Evolutionary conservation across 1,140 invertebrate genomes (phyloP).

Genomic region (Neelides sp.): DNA sequence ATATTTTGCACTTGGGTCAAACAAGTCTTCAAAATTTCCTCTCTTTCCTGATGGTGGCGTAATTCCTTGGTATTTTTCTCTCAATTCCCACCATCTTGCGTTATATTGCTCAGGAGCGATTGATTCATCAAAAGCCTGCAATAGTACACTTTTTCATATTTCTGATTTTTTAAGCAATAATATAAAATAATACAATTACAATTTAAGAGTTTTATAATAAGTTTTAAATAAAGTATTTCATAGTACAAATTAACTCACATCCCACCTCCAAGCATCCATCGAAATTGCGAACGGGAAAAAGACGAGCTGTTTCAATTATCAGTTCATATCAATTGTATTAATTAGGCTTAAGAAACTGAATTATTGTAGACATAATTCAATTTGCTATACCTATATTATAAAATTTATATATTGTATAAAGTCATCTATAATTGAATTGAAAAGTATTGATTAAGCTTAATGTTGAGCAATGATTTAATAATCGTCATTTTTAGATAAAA

Average conservation of each 20-base stretch:
- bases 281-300: constrained; percentile 40
- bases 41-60: constrained; percentile 34
- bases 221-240: too few species aligned
- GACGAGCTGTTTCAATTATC: constrained; percentile 38
- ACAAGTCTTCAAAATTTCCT: constrained; percentile 20
- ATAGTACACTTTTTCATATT: too few species aligned
- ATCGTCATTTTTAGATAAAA: neutral
- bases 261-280: constrained; percentile 40
- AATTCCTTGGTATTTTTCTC: constrained; percentile 37
- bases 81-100: constrained; percentile 39
- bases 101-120: constrained; percentile 35
- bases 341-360: too few species aligned
- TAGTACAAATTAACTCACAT: too few species aligned
- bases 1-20: neutral
- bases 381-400: neutral
- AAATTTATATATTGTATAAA: neutral
- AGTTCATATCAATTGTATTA: too few species aligned
- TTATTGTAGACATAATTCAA: neutral
- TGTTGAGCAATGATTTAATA: neutral
- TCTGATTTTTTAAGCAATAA: too few species aligned
- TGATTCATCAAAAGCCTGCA: constrained; percentile 36
- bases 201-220: too few species aligned
- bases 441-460: constrained; percentile 2
- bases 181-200: too few species aligned
- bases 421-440: neutral